A percentile compares a stretch with the other conserved stretches of the same genome.
Conservation (phyloP, 1,140 invertebrate species). For the Drosophila tsacasi region DNA sequence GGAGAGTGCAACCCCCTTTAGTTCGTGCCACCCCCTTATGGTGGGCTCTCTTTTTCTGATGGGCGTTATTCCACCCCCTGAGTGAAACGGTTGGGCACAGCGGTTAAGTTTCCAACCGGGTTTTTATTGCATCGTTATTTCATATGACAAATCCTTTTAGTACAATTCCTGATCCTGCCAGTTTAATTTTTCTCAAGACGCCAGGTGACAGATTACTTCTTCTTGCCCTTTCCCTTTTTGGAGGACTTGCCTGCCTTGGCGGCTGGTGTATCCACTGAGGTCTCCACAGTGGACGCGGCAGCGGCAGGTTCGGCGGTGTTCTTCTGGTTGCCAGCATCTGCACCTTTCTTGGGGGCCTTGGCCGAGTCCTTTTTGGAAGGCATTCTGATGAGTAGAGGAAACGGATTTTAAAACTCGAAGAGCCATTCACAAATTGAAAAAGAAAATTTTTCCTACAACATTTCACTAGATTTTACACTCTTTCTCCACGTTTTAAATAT, state of each 20-base stretch:
- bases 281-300: no score
- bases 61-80: constrained; percentile 6
- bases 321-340: constrained; percentile 2
- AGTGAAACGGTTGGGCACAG: constrained; percentile 24
- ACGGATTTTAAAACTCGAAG: no score
- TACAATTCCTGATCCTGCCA: background rate
- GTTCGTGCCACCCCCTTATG: constrained; percentile 8
- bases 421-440: background rate
- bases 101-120: background rate
- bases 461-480: no score
- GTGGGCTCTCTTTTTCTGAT: constrained; percentile 3
- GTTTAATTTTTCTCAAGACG: background rate
- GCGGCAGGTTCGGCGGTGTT: background rate
- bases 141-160: no score
- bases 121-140: constrained; percentile 17
- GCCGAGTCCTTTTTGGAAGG: constrained; percentile 32
- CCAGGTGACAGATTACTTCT: constrained; percentile 24
- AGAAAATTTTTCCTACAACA: no score
- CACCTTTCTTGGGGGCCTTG: constrained; percentile 28
- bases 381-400: constrained; percentile 7
- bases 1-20: constrained; percentile 13
- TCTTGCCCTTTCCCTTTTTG: constrained; percentile 43
- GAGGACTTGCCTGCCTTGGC: constrained; percentile 20
- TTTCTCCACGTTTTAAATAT: background rate
- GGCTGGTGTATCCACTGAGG: background rate